Percentiles rank a stretch among this genome's conserved stretches.
Conservation (phyloP, 2,888 invertebrate genomes). For the Lamellibrachia columna region DNA sequence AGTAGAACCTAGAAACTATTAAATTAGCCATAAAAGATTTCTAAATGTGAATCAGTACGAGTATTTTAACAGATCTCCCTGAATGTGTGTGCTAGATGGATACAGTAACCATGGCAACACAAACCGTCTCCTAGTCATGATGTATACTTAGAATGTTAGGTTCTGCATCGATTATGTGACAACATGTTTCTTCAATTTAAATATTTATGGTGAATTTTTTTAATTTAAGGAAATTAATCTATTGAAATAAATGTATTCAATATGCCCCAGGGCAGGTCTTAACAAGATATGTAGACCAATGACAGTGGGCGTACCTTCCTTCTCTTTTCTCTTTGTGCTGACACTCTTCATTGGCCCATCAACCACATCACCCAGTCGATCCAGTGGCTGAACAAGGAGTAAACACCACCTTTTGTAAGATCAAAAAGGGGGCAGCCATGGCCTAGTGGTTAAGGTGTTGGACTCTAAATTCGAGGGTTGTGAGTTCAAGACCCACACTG, state of each 20-base stretch:
- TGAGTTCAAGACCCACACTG: no score
- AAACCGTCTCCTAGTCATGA: no score
- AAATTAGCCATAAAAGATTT: neutral
- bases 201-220: no score
- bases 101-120: no score
- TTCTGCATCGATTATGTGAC: conserved; percentile 64
- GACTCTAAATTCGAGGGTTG: no score
- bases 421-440: no score
- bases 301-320: conserved; percentile 23
- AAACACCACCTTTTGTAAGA: neutral
- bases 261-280: conserved; percentile 56
- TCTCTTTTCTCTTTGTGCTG: conserved; percentile 40
- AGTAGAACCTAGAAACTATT: no score
- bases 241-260: conserved; percentile 1
- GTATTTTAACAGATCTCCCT: neutral
- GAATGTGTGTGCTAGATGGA: neutral
- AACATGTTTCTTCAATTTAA: conserved; percentile 33
- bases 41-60: neutral
- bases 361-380: conserved; percentile 30
- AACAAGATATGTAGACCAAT: conserved; percentile 50
- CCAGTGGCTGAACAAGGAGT: conserved; percentile 24
- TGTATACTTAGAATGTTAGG: neutral
- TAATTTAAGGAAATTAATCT: no score
- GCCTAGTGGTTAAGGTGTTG: no score
- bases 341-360: conserved; percentile 24